Conservation (phyloP, 2,113 vertebrate species). For the Xenotilapia longispinis region DNA sequence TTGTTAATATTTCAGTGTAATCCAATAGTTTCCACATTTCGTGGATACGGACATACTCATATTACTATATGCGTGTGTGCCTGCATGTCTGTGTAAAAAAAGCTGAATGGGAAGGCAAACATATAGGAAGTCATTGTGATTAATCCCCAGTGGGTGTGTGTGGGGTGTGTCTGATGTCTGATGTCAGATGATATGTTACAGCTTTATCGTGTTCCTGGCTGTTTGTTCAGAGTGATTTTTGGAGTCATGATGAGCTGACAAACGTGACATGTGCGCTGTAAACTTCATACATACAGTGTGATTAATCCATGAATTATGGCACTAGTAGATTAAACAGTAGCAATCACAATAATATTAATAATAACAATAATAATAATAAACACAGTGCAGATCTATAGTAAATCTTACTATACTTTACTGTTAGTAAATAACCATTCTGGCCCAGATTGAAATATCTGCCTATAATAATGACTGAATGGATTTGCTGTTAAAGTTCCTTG, state of each 20-base stretch:
- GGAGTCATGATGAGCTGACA: not conserved
- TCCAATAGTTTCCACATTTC: slow-evolving; percentile 43
- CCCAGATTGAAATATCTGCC: not conserved
- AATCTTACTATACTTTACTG: not conserved
- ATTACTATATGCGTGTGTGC: not conserved
- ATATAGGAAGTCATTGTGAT: not conserved
- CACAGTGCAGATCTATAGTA: not conserved
- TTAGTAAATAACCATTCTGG: not conserved
- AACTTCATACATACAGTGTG: not conserved
- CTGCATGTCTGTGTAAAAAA: not conserved
- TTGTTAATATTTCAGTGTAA: slow-evolving; percentile 62
- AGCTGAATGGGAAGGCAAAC: not conserved
- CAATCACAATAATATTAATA: not conserved
- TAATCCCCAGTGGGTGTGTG: not conserved
- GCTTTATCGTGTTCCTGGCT: not conserved
- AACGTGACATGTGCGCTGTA: not conserved
- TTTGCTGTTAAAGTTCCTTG: not conserved
- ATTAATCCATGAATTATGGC: not conserved
- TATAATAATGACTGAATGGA: not conserved
- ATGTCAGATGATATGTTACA: not conserved
- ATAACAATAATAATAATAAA: not conserved
- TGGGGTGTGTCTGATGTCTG: not conserved
- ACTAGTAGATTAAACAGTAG: not conserved
- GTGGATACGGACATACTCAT: not conserved
- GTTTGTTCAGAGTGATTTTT: not conserved